Evolutionary conservation across 2,888 invertebrate species (phyloP), one percentile per base, ranked within the genome.

Genomic region (Spilarctia lutea): DNA sequence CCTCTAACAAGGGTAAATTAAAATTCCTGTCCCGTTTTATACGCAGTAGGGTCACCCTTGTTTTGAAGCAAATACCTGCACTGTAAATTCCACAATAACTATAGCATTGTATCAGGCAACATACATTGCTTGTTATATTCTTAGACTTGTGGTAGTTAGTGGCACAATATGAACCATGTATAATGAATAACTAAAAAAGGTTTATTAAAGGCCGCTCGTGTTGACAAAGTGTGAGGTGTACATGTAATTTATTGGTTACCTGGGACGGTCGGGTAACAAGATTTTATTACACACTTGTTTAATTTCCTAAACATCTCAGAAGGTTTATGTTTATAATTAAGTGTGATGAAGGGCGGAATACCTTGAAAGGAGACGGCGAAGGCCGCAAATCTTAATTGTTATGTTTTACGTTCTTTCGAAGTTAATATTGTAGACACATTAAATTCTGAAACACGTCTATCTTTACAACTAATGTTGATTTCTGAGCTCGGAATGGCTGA

Each of bases 1-100:
- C 75, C 85, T 86, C 90, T 93, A 93, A 94, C 94, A 90, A 94
- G 92, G 91, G 89, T 91, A 90, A 91, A 94, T 94, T 93, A 94
- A 94, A 94, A 94, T 94, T 94, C 94, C 91, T 90, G 81, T 76
- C 80, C 81, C 87, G 86, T 88, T 91, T 91, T 88, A 89, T 90
- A 87, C 86, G 85, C 82, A 85, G 84, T 79, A 81, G 86, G 87
- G 87, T 86, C 88, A 87, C 88, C 90, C 87, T 87, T 82, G 81
- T 85, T 84, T 82, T 74, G 73, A 80, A 65, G 78, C 80, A 78
- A 83, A 84, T 76, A 79, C 72, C 76, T 79, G 75, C 65, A 66
- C 69, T 73, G 77, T 76, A 72, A 76, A 75, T 33, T 68, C 71
- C 35, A 56, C 45, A 68, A 18, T 60, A 48, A 30, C 69, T 72